A percentile compares a stretch with the other conserved stretches of the same genome.
phyloP scores from a whole-genome alignment of 2,113 vertebrate genomes.

The Collichthys lucidus region DNA sequence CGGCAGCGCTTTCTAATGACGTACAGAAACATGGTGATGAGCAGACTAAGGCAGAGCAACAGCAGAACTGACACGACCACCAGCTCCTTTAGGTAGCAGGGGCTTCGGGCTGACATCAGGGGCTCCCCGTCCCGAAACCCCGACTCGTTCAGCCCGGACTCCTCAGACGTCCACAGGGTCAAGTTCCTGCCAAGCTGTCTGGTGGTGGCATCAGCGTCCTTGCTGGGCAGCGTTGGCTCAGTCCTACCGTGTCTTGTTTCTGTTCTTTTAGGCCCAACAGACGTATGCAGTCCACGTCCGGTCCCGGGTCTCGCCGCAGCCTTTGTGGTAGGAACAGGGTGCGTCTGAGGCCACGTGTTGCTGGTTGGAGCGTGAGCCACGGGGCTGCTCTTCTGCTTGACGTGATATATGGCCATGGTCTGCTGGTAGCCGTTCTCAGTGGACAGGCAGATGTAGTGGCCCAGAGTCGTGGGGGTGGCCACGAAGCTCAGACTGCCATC shows the following conservation, averaged over 20 bases:
- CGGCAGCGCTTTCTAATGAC: constrained; percentile 58
- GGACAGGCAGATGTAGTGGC: constrained; percentile 79
- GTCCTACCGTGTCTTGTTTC: constrained; percentile 11
- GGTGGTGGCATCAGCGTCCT: constrained; percentile 16
- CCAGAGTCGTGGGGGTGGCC: constrained; percentile 79
- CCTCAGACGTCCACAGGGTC: neutral
- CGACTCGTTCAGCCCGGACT: neutral
- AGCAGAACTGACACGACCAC: constrained; percentile 79
- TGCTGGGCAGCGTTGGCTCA: constrained; percentile 29
- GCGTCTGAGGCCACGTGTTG: neutral
- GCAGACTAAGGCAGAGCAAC: constrained; percentile 70
- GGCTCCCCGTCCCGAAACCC: constrained; percentile 17
- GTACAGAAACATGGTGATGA: constrained; percentile 70
- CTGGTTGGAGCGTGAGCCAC: constrained; percentile 14
- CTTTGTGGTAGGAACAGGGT: neutral
- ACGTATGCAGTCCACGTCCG: constrained; percentile 1
- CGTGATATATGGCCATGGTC: constrained; percentile 74
- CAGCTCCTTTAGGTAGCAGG: constrained; percentile 79
- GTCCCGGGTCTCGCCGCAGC: neutral
- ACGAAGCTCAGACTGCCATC: constrained; percentile 80
- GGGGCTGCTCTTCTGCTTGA: constrained; percentile 72
- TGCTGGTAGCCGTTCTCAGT: constrained; percentile 80
- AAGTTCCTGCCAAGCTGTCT: constrained; percentile 17
- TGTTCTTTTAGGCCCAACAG: constrained; percentile 15
- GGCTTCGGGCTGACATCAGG: neutral